Conservation (phyloP, 1,140 invertebrate genomes). For the Drosophila navojoa region DNA sequence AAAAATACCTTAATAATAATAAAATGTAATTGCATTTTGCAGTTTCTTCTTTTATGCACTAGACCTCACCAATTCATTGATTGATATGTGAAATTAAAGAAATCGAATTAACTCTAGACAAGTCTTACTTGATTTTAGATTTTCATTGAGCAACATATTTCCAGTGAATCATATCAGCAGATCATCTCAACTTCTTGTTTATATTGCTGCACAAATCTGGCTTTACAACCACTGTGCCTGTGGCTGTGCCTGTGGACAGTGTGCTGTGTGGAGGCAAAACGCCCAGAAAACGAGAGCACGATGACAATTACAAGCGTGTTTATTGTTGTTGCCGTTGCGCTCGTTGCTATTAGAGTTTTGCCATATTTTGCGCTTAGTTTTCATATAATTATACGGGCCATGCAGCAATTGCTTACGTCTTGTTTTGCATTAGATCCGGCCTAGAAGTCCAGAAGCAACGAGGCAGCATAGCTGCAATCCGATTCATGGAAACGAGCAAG, state of each 20-base stretch:
- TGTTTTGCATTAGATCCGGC: constrained; percentile 53
- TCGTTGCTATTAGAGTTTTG: constrained; percentile 59
- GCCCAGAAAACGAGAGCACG: constrained; percentile 54
- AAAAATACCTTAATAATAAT: too few relatives aligned
- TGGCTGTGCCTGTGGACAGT: background rate
- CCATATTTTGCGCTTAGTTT: constrained; percentile 65
- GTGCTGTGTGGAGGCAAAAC: constrained; percentile 21
- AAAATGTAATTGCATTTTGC: too few relatives aligned
- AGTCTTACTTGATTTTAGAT: background rate
- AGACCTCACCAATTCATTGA: too few relatives aligned
- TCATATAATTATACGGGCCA: constrained; percentile 65
- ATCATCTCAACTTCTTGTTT: constrained; percentile 1
- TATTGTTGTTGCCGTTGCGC: constrained; percentile 19
- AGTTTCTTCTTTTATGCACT: too few relatives aligned
- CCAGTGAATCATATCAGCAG: background rate
- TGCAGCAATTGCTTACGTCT: constrained; percentile 21
- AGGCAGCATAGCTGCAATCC: constrained; percentile 45
- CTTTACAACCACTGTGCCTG: constrained; percentile 36
- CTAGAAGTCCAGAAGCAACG: constrained; percentile 44
- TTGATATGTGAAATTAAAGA: too few relatives aligned
- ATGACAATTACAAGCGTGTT: constrained; percentile 40
- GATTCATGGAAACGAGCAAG: constrained; percentile 60
- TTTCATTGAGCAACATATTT: background rate
- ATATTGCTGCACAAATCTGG: background rate
- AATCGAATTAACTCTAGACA: too few relatives aligned